phyloP scores from a whole-genome alignment of 2,797 vertebrate genomes.

The Bovichtus diacanthus region DNA sequence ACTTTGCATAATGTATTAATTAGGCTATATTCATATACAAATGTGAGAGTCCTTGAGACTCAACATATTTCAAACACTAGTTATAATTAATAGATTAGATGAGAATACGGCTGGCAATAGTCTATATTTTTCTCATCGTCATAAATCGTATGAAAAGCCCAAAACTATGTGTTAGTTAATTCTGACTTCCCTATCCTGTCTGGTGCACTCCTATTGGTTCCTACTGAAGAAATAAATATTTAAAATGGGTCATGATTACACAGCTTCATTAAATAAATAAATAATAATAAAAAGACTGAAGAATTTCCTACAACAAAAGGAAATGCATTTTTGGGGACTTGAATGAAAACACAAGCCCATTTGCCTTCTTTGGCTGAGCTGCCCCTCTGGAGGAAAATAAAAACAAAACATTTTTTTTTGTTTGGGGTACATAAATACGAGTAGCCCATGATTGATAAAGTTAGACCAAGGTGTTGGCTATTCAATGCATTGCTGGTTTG shows the following conservation, averaged over 20 bases:
- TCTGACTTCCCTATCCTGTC: background rate
- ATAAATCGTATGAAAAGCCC: background rate
- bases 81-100: background rate
- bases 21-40: background rate
- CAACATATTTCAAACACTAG: background rate
- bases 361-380: too few relatives aligned
- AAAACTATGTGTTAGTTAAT: background rate
- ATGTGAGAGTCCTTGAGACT: background rate
- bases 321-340: too few relatives aligned
- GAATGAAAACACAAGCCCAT: too few relatives aligned
- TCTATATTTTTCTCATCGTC: background rate
- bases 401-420: too few relatives aligned
- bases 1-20: background rate
- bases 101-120: background rate
- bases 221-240: too few relatives aligned
- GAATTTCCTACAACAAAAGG: background rate
- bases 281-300: too few relatives aligned
- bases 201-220: too few relatives aligned
- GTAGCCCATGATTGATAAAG: too few relatives aligned
- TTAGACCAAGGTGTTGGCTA: too few relatives aligned
- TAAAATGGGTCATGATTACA: background rate
- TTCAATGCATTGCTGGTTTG: background rate
- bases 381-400: too few relatives aligned
- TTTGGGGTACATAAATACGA: too few relatives aligned
- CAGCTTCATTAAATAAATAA: conserved; percentile 1